phyloP scores from a whole-genome alignment of 2,888 invertebrate species.

The Monopis laevigella region DNA sequence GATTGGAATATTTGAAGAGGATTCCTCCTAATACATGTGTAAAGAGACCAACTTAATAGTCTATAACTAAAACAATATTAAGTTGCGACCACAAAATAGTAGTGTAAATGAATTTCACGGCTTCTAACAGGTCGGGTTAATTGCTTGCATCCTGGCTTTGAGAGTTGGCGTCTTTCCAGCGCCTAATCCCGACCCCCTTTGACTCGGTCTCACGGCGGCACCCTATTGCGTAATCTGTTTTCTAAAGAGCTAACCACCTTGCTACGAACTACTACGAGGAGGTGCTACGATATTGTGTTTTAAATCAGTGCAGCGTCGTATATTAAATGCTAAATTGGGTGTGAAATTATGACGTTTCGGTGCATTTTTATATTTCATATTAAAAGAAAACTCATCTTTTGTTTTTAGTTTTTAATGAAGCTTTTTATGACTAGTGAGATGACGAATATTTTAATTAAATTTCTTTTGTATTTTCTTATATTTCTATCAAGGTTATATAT shows the following conservation, averaged over 20 bases:
- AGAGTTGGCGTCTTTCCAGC: constrained; percentile 10
- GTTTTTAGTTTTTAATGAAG: background rate
- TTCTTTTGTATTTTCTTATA: too few species aligned
- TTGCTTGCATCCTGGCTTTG: constrained; percentile 10
- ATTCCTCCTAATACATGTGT: too few species aligned
- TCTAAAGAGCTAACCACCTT: constrained; percentile 5
- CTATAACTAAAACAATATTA: too few species aligned
- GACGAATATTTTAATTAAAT: too few species aligned
- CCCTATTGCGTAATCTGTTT: constrained; percentile 12
- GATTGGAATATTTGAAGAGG: too few species aligned
- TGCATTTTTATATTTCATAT: too few species aligned
- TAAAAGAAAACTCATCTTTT: background rate
- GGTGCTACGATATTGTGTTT: constrained; percentile 11
- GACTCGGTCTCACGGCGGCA: constrained; percentile 6
- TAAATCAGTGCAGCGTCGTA: constrained; percentile 5
- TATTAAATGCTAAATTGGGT: too few species aligned
- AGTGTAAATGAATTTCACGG: constrained; percentile 8
- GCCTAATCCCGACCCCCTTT: constrained; percentile 12
- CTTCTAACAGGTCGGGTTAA: background rate
- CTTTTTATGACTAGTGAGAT: too few species aligned
- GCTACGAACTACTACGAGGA: background rate
- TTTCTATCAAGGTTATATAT: too few species aligned
- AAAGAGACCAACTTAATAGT: too few species aligned
- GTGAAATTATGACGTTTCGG: too few species aligned
- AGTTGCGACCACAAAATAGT: too few species aligned